Conservation (phyloP, 2,888 invertebrate species). For the Ligdia adustata region DNA sequence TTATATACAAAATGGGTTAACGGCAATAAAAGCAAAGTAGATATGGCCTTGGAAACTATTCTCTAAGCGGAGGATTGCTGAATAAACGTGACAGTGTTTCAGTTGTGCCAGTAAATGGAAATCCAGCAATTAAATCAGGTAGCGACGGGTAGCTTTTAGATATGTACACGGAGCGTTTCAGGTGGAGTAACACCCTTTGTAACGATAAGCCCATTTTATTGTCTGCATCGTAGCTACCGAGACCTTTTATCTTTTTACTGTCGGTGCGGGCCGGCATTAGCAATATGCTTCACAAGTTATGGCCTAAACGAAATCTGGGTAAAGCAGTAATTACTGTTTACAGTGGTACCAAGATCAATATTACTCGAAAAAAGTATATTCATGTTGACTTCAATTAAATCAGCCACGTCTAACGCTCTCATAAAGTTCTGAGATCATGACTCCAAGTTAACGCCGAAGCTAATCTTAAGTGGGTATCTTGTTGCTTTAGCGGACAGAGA, state of each 20-base stretch:
- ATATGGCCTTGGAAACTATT: conserved; percentile 2
- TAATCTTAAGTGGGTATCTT: conserved; percentile 11
- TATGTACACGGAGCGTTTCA: conserved; percentile 48
- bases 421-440: conserved; percentile 3
- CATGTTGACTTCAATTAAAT: conserved; percentile 8
- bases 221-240: conserved; percentile 57
- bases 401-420: not conserved
- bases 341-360: conserved; percentile 26
- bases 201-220: conserved; percentile 72
- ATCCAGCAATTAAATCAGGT: conserved; percentile 48
- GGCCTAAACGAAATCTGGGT: conserved; percentile 52
- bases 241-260: conserved; percentile 72
- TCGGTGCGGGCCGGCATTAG: conserved; percentile 60
- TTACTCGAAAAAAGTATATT: conserved; percentile 22
- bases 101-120: conserved; percentile 34
- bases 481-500: not conserved
- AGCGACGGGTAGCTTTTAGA: conserved; percentile 26
- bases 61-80: conserved; percentile 12
- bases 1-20: not conserved
- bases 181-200: conserved; percentile 54
- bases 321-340: conserved; percentile 46
- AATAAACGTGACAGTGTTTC: conserved; percentile 25
- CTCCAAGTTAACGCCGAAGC: conserved; percentile 1
- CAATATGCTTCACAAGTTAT: conserved; percentile 66
- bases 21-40: not conserved